phyloP scores from a whole-genome alignment of 1,140 invertebrate species.

The Centruroides vittatus region DNA sequence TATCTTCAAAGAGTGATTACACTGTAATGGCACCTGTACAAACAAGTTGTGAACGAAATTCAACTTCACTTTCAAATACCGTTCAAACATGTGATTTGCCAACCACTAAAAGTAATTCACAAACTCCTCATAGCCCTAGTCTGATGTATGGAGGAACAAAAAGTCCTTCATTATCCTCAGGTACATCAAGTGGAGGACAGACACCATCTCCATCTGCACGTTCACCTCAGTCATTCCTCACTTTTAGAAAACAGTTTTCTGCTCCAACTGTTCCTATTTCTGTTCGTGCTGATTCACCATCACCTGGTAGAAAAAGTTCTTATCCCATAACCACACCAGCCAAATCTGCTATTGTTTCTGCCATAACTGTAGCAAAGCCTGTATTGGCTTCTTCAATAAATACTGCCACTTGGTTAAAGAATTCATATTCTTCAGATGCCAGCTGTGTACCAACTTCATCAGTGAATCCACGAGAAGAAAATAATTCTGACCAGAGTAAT shows the following conservation, averaged over 20 bases:
- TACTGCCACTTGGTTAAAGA: not conserved
- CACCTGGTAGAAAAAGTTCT: conserved; percentile 13
- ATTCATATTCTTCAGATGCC: not conserved
- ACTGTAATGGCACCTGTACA: too few species aligned
- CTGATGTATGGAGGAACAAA: too few species aligned
- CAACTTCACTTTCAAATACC: too few species aligned
- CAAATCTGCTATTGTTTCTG: not conserved
- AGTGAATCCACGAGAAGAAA: conserved; percentile 9
- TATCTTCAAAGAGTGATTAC: too few species aligned
- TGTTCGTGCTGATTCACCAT: conserved; percentile 5
- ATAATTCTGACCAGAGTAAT: conserved; percentile 9
- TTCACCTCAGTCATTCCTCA: conserved; percentile 6
- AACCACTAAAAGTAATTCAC: too few species aligned
- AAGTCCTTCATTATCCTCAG: too few species aligned
- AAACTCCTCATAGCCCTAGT: too few species aligned
- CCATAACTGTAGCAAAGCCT: not conserved
- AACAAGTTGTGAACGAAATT: too few species aligned
- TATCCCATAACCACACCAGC: conserved; percentile 9
- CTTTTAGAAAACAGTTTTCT: conserved; percentile 13
- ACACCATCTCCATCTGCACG: too few species aligned
- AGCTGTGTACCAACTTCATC: conserved; percentile 1
- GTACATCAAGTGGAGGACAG: too few species aligned
- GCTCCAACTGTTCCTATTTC: conserved; percentile 9
- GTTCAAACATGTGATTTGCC: too few species aligned
- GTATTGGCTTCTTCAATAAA: not conserved